Base-by-base conservation (phyloP, 2,113 vertebrate species). In the Perca schrenkii region DNA sequence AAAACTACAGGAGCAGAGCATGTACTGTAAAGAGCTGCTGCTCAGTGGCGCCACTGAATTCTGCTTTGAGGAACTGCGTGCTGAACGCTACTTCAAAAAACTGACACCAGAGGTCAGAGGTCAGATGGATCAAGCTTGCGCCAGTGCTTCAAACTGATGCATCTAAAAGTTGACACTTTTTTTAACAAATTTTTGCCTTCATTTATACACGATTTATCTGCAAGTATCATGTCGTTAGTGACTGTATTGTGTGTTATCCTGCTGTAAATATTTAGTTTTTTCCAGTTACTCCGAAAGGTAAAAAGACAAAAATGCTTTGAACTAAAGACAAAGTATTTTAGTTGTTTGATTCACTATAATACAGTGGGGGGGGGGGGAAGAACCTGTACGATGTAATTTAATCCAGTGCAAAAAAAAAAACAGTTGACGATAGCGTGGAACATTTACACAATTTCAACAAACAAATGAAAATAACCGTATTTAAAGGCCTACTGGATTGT, bases 21-120 rank as follows among this genome's bases (percentile, higher is more conserved):
- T 98, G 98, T 99, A 99, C 91, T 98, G 97, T 89, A 98, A 98
- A 91, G 97, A 97, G 36, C 96, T 97, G 84, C 95, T 99, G 65
- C 95, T 97, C 88, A 97, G 96, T 50, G 98, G 98, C 40, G 96
- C 96, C 0, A 93, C 96, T 0, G 98, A 99, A 62, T 99, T 99
- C 90, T 97, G 96, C 75, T 97, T 99, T 40, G 98, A 99, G 88
- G 98, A 99, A 86, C 96, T 99, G 79, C 91, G 97, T 14, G 97
- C 97, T 43, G 97, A 99, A 84, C 95, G 95, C 79, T 97, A 96
- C 91, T 95, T 96, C 14, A 96, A 97, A 88, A 97, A 96, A 91
- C 88, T 87, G 0, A 94, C 87, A 34, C 93, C 83, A 16, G 95
- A 95, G 89, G 94, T 94, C 96, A 71, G 3, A 50, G 46, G 4